A percentile compares a stretch with the other conserved stretches of the same genome.
These are phyloP conservation scores for Stegana nigrithorax DNA, from an alignment of 2,888 invertebrate genomes.

Conservation along the genomic window DNA sequence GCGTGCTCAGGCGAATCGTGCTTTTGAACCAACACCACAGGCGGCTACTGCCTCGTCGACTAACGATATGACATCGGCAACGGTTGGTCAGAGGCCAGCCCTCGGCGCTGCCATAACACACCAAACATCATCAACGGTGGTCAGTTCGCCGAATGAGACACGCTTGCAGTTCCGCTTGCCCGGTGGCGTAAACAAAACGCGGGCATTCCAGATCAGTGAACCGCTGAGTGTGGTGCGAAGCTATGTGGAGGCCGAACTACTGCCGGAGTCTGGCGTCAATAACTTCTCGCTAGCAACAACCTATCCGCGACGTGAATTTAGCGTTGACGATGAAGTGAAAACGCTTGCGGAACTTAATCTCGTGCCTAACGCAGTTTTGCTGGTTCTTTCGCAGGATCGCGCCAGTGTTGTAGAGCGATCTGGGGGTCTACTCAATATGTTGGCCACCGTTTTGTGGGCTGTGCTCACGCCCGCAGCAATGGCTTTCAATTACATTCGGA, in stretches of 20 bases:
- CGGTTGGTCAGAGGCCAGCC: slow-evolving; percentile 17
- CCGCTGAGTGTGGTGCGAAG: slow-evolving; percentile 72
- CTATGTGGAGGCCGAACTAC: slow-evolving; percentile 62
- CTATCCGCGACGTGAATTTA: slow-evolving; percentile 90
- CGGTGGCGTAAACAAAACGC: slow-evolving; percentile 80
- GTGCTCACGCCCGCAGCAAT: slow-evolving; percentile 62
- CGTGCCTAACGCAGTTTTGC: slow-evolving; percentile 82
- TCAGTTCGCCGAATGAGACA: slow-evolving; percentile 59
- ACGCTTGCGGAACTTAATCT: slow-evolving; percentile 86
- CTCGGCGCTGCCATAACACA: slow-evolving; percentile 45
- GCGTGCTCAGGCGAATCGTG: slow-evolving; percentile 68
- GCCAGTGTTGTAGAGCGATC: slow-evolving; percentile 40
- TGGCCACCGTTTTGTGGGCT: slow-evolving; percentile 62
- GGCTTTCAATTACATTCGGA: slow-evolving; percentile 56
- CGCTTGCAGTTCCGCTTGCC: slow-evolving; percentile 89
- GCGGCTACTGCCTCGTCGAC: neutral
- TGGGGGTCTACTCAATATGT: slow-evolving; percentile 53
- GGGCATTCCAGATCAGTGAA: slow-evolving; percentile 78
- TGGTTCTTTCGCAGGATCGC: slow-evolving; percentile 42
- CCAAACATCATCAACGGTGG: slow-evolving; percentile 19
- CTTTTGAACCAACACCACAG: neutral
- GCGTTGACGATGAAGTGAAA: slow-evolving; percentile 85
- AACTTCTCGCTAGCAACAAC: slow-evolving; percentile 83
- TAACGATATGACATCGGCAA: neutral
- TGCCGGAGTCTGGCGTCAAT: slow-evolving; percentile 56